Base-by-base conservation (phyloP, 2,888 invertebrate species). In the Anorthoa munda region DNA sequence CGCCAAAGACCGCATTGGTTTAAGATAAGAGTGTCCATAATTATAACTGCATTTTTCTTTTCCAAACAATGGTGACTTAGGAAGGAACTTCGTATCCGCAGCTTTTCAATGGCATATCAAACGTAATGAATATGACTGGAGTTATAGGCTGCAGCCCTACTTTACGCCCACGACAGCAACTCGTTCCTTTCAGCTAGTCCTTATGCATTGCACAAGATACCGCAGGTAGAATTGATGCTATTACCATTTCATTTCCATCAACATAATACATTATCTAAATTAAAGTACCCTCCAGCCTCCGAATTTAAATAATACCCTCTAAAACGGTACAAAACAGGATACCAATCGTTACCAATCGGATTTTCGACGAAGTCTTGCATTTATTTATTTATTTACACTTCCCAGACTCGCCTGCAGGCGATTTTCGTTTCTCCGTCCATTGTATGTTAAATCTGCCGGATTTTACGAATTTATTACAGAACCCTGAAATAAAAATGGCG, bases 401-500 rank as follows among this genome's bases (percentile, higher is more conserved):
- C 64, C 72, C 73, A 53, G 69, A 58, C 59, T 58, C 53, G 71
- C 77, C 81, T 77, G 58, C 64, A 50, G 76, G 79, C 78, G 72
- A 56, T 78, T 79, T 75, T 86, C 67, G 75, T 60, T 73, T 71
- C 70, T 74, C 66, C 18, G 0, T 48, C 58, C 86, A 87, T 87
- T 87, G 86, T 87, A 84, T 87, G 86, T 70, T 83, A 86, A 87
- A 66, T 79, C 59, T 63, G 67, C 26, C 15, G 56, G 39, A 18
- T 66, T 70, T 69, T 48, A 45, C 60, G 69, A 76, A 81, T 86
- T 83, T 87, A 84, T 86, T 77, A 68, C 66, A 64, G 72, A 69
- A 11, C 80, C 75, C 71, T 75, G 61, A 83, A 75, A 75, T 82
- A 79, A 85, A 82, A 78, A 79, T 72, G 70, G 67, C 74, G 81